These are phyloP conservation scores for Melanaphis sacchari DNA, from an alignment of 1,140 invertebrate species.

Conservation along the genomic window DNA sequence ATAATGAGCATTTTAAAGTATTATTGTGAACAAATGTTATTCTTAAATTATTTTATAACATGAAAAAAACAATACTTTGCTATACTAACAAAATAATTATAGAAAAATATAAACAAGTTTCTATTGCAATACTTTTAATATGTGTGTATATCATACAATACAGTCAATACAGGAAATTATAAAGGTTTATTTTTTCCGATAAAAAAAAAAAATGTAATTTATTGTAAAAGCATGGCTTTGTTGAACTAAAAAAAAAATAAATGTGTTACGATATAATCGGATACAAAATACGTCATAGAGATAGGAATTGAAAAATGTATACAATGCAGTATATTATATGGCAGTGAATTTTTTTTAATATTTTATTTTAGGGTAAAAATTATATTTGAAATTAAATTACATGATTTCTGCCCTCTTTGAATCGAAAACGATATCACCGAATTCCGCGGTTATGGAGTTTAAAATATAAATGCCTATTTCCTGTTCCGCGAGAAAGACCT, in stretches of 20 bases:
- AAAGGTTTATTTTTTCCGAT: neutral
- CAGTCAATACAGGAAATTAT: neutral
- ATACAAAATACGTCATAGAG: neutral
- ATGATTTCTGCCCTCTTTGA: conserved; percentile 3
- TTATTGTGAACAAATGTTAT: neutral
- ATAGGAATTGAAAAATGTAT: neutral
- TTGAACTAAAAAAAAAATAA: neutral
- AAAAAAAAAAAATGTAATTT: neutral
- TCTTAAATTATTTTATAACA: neutral
- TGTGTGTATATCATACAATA: neutral
- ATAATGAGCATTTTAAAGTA: neutral
- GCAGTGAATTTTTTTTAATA: neutral
- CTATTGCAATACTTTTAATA: neutral
- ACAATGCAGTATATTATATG: neutral
- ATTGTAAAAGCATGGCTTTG: neutral
- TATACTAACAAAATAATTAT: neutral
- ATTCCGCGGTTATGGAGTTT: conserved; percentile 53
- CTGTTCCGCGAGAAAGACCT: conserved; percentile 25
- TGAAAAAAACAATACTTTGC: neutral
- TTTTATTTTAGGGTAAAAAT: conserved; percentile 41
- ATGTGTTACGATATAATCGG: neutral
- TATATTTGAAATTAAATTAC: neutral
- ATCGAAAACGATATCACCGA: neutral
- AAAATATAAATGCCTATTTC: conserved; percentile 50
- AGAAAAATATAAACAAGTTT: neutral